Base-by-base conservation (phyloP, 2,888 invertebrate genomes). In the Parochlus steinenii region DNA sequence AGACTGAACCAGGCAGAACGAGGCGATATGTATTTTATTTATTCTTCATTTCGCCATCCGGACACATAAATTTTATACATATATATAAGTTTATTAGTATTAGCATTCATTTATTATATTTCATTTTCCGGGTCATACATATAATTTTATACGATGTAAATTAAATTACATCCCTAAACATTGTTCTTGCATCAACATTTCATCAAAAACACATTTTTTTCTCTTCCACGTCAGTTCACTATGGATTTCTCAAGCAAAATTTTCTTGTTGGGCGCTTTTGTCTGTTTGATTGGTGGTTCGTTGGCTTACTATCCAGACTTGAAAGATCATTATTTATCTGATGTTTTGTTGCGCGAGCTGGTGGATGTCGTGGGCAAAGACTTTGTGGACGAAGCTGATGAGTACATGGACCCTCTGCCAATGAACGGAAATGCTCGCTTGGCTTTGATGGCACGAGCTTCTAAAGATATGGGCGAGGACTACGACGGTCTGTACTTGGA, bases 321-420 rank as follows among this genome's bases (percentile, higher is more conserved):
- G 14, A 37, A 74, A 63, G 73, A 76, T 44, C 70, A 66, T 48
- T 64, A 71, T 41, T 62, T 80, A 46, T 72, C 76, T 33, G 77
- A 79, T 49, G 69, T 71, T 39, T 62, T 83, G 41, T 63, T 85
- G 39, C 74, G 77, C 42, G 80, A 83, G 50, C 63, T 83, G 19
- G 72, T 82, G 32, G 78, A 75, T 51, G 71, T 76, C 40, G 77
- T 83, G 74, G 75, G 74, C 38, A 77, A 74, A 47, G 77, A 82
- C 39, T 64, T 80, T 47, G 67, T 64, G 40, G 75, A 76, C 37
- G 65, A 66, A 3, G 68, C 71, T 3, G 71, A 74, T 39, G 54
- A 48, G 6, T 60, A 59, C 32, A 53, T 56, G 24, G 59, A 60
- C 43, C 48, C 54, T 28, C 23, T 37, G 23, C 26, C 38, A 11